Percentiles rank a stretch among this genome's conserved stretches.
Conservation (phyloP, 2,797 vertebrate species). For the Microctenopoma steveboyesi region DNA sequence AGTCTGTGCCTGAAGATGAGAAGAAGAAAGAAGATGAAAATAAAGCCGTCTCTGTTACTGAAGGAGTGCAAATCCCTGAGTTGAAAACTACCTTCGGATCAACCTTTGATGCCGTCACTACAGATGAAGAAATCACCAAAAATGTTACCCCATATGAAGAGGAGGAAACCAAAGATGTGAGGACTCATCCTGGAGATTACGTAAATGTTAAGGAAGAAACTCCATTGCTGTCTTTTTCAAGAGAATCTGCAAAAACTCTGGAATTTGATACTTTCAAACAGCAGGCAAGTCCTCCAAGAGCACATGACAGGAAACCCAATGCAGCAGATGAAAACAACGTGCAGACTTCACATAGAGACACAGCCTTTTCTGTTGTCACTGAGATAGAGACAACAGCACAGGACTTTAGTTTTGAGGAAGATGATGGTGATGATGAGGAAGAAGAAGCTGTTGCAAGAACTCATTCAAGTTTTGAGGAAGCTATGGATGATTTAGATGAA, state of each 20-base stretch:
- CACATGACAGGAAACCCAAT: slow-evolving; percentile 49
- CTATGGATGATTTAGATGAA: slow-evolving; percentile 22
- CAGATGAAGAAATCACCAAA: slow-evolving; percentile 87
- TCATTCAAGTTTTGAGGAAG: slow-evolving; percentile 24
- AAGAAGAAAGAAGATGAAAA: slow-evolving; percentile 51
- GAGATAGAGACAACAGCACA: slow-evolving; percentile 64
- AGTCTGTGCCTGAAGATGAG: slow-evolving; percentile 67
- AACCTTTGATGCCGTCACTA: slow-evolving; percentile 88
- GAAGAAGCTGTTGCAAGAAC: slow-evolving; percentile 30
- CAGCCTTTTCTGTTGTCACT: slow-evolving; percentile 79
- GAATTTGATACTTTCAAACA: slow-evolving; percentile 25
- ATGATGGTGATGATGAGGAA: slow-evolving; percentile 64
- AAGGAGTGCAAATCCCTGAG: slow-evolving; percentile 78
- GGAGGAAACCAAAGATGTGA: slow-evolving; percentile 67
- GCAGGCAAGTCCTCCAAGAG: slow-evolving; percentile 25
- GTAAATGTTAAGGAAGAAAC: slow-evolving; percentile 41
- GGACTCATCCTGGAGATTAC: slow-evolving; percentile 54
- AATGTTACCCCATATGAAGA: slow-evolving; percentile 84
- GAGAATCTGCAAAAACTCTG: slow-evolving; percentile 37
- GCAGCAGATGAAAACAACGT: slow-evolving; percentile 57
- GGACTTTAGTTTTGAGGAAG: slow-evolving; percentile 60
- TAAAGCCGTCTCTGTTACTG: slow-evolving; percentile 72
- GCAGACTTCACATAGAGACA: slow-evolving; percentile 75
- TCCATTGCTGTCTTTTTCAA: slow-evolving; percentile 78
- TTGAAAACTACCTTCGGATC: slow-evolving; percentile 88